A percentile compares a stretch with the other conserved stretches of the same genome.
These are phyloP conservation scores for Lithophane leautieri DNA, from an alignment of 2,888 invertebrate species.

Conservation along the genomic window DNA sequence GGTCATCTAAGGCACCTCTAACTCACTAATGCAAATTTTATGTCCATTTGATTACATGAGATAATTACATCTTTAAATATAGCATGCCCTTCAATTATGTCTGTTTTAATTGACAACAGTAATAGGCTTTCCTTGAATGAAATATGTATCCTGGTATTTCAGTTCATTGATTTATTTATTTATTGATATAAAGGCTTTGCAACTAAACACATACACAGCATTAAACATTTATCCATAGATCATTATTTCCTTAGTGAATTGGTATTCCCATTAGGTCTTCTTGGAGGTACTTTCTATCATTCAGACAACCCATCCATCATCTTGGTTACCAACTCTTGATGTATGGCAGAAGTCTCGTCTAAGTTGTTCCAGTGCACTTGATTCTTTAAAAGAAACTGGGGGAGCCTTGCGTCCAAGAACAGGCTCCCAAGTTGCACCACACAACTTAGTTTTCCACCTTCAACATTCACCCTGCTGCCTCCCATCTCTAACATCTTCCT, in stretches of 20 bases:
- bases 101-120: conserved; percentile 3
- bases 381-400: not conserved
- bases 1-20: conserved; percentile 18
- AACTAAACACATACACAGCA: not conserved
- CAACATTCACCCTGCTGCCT: not conserved
- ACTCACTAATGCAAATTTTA: conserved; percentile 33
- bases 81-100: conserved; percentile 38
- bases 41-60: conserved; percentile 31
- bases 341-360: not conserved
- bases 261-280: not conserved
- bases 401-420: no score
- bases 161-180: not conserved
- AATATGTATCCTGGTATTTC: conserved; percentile 9
- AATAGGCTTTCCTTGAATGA: conserved; percentile 12
- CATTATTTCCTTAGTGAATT: not conserved
- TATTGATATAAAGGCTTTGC: not conserved
- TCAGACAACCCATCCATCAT: not conserved
- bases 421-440: not conserved
- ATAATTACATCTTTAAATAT: conserved; percentile 22
- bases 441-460: no score
- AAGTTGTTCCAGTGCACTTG: not conserved
- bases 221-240: not conserved
- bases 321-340: not conserved
- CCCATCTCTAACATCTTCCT: not conserved
- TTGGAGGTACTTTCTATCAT: not conserved